Evolutionary conservation across 2,113 vertebrate species (phyloP).

Genomic region (Albula glossodonta): DNA sequence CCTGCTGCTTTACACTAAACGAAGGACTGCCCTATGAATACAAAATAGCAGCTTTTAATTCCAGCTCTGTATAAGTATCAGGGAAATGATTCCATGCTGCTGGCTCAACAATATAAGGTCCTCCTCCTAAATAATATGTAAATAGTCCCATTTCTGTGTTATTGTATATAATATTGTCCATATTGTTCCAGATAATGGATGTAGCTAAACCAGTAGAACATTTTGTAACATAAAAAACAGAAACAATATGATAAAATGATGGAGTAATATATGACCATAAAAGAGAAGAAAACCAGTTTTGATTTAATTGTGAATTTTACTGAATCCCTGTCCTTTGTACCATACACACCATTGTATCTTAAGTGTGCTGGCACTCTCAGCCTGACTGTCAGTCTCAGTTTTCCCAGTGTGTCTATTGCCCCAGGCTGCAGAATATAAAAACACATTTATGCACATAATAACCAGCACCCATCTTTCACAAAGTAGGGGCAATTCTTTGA

Average conservation of each 20-base stretch:
- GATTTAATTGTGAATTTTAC: background rate
- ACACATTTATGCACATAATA: background rate
- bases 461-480: background rate
- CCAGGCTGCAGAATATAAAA: background rate
- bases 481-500: background rate
- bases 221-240: too few relatives aligned
- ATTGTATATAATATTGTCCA: background rate
- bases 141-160: background rate
- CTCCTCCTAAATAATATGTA: background rate
- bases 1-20: conserved; percentile 3
- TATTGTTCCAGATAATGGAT: too few relatives aligned
- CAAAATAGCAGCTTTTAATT: background rate
- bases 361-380: background rate
- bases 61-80: background rate
- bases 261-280: too few relatives aligned
- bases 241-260: too few relatives aligned
- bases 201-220: too few relatives aligned
- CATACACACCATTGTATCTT: background rate
- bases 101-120: background rate
- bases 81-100: background rate
- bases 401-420: background rate
- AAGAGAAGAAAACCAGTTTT: too few relatives aligned
- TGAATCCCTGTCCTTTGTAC: background rate
- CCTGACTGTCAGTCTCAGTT: background rate
- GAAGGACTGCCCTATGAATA: background rate